Conservation (phyloP, 2,888 invertebrate species). For the Drosophila fulvimacula region DNA sequence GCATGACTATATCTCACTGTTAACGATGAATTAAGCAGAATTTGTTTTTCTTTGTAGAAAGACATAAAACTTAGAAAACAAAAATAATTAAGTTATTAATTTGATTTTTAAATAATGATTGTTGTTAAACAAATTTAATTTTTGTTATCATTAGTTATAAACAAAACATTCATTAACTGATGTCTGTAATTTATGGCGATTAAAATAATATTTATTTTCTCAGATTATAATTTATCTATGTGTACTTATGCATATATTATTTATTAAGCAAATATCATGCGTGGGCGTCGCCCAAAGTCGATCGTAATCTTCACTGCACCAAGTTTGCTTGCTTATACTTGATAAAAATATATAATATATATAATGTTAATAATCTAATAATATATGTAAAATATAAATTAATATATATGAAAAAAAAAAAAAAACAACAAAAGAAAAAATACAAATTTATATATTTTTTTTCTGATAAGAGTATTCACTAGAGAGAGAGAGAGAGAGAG, state of each 20-base stretch:
- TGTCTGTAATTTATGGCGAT: conserved; percentile 1
- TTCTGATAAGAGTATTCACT: conserved; percentile 8
- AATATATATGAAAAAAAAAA: neutral
- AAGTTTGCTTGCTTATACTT: conserved; percentile 13
- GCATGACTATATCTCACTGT: too few relatives aligned
- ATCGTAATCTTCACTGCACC: conserved; percentile 16
- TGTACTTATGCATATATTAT: neutral
- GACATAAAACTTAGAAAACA: too few relatives aligned
- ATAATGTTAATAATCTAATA: too few relatives aligned
- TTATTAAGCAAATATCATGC: neutral
- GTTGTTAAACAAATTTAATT: neutral
- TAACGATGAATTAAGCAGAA: too few relatives aligned
- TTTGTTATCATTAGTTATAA: conserved; percentile 1
- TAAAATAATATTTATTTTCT: conserved; percentile 3
- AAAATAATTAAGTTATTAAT: too few relatives aligned
- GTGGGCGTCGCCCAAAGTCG: conserved; percentile 1
- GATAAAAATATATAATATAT: conserved; percentile 4
- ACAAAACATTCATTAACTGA: neutral
- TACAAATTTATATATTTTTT: conserved; percentile 1
- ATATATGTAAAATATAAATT: neutral
- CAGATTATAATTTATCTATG: neutral
- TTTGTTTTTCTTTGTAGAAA: too few relatives aligned
- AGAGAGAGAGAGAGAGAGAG: neutral
- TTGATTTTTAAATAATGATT: too few relatives aligned
- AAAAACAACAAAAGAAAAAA: neutral